A percentile compares a stretch with the other conserved stretches of the same genome.
Conservation (phyloP, 2,797 vertebrate genomes). For the Coracias cyanogaster region DNA sequence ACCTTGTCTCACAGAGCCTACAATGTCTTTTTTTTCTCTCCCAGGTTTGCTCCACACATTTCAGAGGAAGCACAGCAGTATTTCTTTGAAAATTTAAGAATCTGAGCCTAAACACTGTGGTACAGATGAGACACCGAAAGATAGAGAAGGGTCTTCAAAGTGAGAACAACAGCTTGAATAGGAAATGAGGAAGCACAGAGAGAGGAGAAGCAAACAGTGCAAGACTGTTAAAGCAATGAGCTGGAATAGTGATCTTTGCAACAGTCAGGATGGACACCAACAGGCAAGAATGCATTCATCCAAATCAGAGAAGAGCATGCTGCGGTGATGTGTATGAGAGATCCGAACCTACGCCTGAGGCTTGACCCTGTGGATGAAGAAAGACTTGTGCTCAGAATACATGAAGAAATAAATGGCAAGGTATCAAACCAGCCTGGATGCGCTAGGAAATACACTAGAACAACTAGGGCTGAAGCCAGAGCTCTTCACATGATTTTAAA, state of each 20-base stretch:
- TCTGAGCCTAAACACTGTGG: neutral
- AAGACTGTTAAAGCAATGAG: neutral
- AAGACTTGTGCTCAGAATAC: neutral
- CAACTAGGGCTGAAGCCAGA: neutral
- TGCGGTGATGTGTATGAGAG: neutral
- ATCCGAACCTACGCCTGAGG: neutral
- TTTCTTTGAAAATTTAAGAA: neutral
- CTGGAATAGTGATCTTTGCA: neutral
- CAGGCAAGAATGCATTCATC: neutral
- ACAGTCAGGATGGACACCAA: neutral
- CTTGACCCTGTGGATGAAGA: neutral
- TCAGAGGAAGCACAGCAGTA: neutral
- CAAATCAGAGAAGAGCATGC: neutral
- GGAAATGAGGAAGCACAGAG: neutral
- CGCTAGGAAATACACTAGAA: neutral
- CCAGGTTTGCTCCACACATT: neutral
- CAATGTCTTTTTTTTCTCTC: neutral
- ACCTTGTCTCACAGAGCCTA: neutral
- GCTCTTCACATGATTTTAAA: neutral
- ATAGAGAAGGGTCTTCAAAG: neutral
- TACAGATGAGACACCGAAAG: neutral
- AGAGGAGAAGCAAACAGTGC: neutral
- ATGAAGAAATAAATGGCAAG: neutral
- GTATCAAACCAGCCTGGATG: neutral
- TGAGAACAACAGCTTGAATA: neutral